Base-by-base conservation (phyloP, 92 coral and sea anemone species). In the Parazoanthus darwini region DNA sequence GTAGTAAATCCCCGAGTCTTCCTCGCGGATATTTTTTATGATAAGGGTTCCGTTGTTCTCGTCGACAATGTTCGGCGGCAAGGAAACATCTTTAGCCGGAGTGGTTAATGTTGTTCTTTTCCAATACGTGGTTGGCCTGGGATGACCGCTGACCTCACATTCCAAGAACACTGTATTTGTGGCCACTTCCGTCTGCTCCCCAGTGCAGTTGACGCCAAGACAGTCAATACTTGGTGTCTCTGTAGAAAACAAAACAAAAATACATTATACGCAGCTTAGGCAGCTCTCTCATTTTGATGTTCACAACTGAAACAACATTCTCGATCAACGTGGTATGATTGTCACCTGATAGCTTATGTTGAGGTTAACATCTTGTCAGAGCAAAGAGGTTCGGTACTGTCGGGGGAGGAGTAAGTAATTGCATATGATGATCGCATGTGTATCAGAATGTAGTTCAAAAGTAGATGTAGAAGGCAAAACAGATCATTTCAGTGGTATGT, bases 161-260 rank as follows among this genome's bases (percentile, higher is more conserved):
- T 86, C 88, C 8, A 97, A 76, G 11, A 79, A 82, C 15, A 91
- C 72, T 20, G 88, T 56, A 46, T 81, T 84, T 14, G 90, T 79
- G 18, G 96, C 96, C 5, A 86, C 94, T 9, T 86, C 93, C 6
- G 75, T 89, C 59, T 90, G 86, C 0, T 81, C 66, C 15, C 59
- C 65, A 59, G 92, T 87, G 89, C 95, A 92, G 79, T 85, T 92
- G 13, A 51, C 85, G 20, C 92, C 95, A n/a, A 88, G 85, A 33
- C 99, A 94, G 67, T 92, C 90, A 77, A 94, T 94, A 35, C 86
- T 78, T 18, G 95, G 97, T 15, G 82, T 74, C 91, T 89, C 97
- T 94, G 91, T 65, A 38, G 75, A 22, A 2, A 79, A 13, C 29
- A 48, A 4, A 81, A 84, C 22, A 89, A 66, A 46, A 43, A 25